A percentile compares a stretch with the other conserved stretches of the same genome.
Evolutionary conservation across 2,797 vertebrate genomes (phyloP).

Genomic region (Chelonia mydas): DNA sequence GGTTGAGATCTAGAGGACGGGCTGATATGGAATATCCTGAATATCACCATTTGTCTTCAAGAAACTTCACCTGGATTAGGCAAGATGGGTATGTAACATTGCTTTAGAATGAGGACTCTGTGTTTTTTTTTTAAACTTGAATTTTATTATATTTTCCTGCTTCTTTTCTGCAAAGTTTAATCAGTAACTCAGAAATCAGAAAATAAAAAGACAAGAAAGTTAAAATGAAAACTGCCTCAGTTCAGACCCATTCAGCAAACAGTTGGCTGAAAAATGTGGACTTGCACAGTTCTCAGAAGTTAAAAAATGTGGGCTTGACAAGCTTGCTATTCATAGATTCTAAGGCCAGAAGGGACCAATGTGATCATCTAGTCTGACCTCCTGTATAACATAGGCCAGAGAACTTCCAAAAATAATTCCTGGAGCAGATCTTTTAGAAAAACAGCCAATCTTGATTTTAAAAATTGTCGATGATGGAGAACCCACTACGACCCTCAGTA

Average conservation of each 20-base stretch:
- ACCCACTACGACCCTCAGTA: too few species aligned
- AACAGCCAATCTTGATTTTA: too few species aligned
- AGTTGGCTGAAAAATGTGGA: neutral
- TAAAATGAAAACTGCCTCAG: neutral
- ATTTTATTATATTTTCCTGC: neutral
- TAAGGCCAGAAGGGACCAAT: too few species aligned
- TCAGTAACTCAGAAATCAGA: neutral
- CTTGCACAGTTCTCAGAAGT: neutral
- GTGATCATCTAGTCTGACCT: too few species aligned
- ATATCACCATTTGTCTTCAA: neutral
- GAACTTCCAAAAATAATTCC: too few species aligned
- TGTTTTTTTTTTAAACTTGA: neutral
- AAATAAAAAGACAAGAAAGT: neutral
- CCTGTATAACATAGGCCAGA: too few species aligned
- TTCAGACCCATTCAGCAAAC: neutral
- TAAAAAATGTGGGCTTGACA: neutral
- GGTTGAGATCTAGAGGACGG: neutral
- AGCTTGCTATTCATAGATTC: neutral
- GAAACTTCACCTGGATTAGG: neutral
- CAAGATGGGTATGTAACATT: neutral
- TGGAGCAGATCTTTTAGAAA: too few species aligned
- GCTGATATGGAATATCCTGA: neutral
- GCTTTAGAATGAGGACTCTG: neutral
- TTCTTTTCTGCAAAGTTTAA: too few species aligned
- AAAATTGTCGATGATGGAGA: too few species aligned